Base-by-base conservation (phyloP, 23 tunicate species). In the Clavelina lepadiformis region DNA sequence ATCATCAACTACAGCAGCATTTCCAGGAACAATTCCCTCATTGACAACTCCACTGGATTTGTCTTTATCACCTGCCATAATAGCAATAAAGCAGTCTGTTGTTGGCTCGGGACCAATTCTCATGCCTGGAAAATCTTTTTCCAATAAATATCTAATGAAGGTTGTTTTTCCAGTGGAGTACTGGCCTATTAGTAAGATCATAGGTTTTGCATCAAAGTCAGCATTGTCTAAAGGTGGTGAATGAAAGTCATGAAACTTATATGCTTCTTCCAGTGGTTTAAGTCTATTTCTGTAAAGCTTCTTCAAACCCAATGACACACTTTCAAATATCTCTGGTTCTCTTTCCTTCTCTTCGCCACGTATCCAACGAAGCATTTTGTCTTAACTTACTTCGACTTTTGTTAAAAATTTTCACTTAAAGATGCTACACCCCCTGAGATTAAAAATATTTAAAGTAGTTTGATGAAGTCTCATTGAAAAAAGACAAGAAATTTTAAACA, bases 81-180 rank as follows among this genome's bases (percentile, higher is more conserved):
- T 77, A 31, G 94, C 84, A 57, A 94, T 94, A 51, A 94, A 94
- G 41, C 99, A 86, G 53, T 94, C 99, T 6, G 99, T 94, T 0
- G 99, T 94, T 26, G 99, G 99, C 51, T 94, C 99, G 0, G 99
- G 99, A 1, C 99, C 99, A 66, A 94, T 94, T 33, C 99, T 70
- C 99, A 94, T 94, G n/a, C 99, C 99, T 0, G 99, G 99, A 47
- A 94, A 94, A 46, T 94, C 99, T 52, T 72, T 58, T 31, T 94
- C 99, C 74, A 94, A 51, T 1, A 94, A 69, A 47, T 94, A 94
- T 38, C 86, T 78, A 66, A 94, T 86, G 38, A 94, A 94, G 1
- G 99, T 82, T 32, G 99, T 94, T 71, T 94, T 94, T 46, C 99
- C 99, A 20, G 96, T 86, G 1, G 99, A 94, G 68, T 94, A 94